A percentile compares a stretch with the other conserved stretches of the same genome.
These are phyloP conservation scores for Odontamblyopus lacepedii DNA, from an alignment of 2,797 vertebrate genomes.

Conservation along the genomic window DNA sequence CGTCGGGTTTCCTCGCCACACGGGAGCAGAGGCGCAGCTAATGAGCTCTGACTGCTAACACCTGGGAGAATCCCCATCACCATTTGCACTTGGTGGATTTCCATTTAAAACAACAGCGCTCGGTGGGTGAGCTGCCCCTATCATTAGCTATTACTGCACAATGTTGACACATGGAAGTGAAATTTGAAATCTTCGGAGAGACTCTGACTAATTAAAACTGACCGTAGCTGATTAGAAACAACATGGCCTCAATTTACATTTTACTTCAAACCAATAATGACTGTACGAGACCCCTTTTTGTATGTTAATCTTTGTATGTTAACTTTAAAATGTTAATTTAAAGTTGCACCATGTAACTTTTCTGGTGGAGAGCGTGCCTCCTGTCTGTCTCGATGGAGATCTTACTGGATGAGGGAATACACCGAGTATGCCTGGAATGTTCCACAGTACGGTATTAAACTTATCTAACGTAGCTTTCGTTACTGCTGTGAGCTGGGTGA, in stretches of 20 bases:
- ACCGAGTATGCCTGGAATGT: no score
- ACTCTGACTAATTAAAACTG: slow-evolving; percentile 5
- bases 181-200: slow-evolving; percentile 1
- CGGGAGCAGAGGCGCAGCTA: slow-evolving; percentile 9
- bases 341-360: no score
- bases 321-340: no score
- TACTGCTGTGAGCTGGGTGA: no score
- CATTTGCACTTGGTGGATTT: slow-evolving; percentile 7
- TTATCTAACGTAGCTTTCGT: no score
- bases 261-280: background rate
- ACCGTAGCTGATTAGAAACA: background rate
- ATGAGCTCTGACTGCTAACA: slow-evolving; percentile 53
- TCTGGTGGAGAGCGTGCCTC: no score
- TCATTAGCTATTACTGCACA: slow-evolving; percentile 10
- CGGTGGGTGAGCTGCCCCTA: background rate
- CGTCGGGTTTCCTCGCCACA: slow-evolving; percentile 13
- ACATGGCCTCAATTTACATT: background rate
- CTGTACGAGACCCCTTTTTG: background rate
- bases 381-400: no score
- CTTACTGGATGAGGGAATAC: no score
- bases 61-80: slow-evolving; percentile 21
- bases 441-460: no score
- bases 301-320: no score
- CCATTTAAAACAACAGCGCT: slow-evolving; percentile 15
- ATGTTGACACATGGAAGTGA: background rate